These are phyloP conservation scores for Agrotis ipsilon DNA, from an alignment of 2,888 invertebrate species.

Conservation along the genomic window DNA sequence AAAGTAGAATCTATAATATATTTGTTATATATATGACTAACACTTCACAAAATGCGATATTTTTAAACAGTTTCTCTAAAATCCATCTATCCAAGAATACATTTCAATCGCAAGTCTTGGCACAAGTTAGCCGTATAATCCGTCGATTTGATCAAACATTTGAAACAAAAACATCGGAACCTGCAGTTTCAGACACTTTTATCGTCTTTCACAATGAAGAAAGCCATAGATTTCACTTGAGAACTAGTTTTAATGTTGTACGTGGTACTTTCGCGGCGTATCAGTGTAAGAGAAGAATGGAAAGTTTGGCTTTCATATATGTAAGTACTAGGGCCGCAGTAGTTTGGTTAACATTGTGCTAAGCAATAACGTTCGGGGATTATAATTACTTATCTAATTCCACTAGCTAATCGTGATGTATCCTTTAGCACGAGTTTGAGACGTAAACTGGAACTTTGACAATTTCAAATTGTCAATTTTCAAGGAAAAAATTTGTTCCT, in stretches of 20 bases:
- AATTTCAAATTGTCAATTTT: no score
- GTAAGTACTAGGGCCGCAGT: conserved; percentile 33
- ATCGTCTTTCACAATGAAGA: conserved; percentile 49
- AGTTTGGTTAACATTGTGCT: background rate
- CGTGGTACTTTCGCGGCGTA: conserved; percentile 27
- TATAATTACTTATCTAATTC: background rate
- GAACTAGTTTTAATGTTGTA: conserved; percentile 55
- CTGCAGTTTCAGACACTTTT: conserved; percentile 56
- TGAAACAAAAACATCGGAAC: conserved; percentile 51
- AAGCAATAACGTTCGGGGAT: background rate
- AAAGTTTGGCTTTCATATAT: conserved; percentile 24
- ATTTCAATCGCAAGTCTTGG: conserved; percentile 24
- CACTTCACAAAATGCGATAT: no score
- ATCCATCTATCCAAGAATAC: background rate
- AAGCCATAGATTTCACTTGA: conserved; percentile 53
- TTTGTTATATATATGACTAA: no score
- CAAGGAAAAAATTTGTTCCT: no score
- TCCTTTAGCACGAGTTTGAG: no score
- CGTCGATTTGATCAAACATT: conserved; percentile 45
- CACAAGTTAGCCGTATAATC: conserved; percentile 32
- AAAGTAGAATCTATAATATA: no score
- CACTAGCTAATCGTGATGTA: background rate
- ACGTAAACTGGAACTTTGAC: no score
- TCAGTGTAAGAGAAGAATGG: conserved; percentile 29
- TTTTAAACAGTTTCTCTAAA: background rate